Percentiles rank a stretch among this genome's conserved stretches.
phyloP scores from a whole-genome alignment of 2,888 invertebrate genomes.

The Philonicus albiceps region DNA sequence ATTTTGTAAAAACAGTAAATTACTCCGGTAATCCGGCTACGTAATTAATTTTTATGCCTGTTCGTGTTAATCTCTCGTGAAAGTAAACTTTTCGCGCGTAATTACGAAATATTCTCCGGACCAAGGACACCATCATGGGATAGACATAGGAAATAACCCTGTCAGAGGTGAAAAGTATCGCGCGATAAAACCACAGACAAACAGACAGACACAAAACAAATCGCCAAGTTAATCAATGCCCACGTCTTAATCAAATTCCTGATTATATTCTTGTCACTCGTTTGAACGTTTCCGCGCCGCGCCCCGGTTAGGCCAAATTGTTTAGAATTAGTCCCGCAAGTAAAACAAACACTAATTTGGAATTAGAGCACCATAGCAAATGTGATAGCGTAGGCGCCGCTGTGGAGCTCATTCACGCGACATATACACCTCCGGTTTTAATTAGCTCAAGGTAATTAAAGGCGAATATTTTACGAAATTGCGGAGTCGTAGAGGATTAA shows the following conservation, averaged over 20 bases:
- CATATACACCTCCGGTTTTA: not conserved
- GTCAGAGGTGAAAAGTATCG: not conserved
- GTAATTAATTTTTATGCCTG: not conserved
- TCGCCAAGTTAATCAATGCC: not conserved
- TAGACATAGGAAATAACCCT: not conserved
- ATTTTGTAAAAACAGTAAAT: not conserved
- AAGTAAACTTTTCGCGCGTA: not conserved
- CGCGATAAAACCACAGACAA: not conserved
- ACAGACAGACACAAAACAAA: not conserved
- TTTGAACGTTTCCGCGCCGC: not conserved
- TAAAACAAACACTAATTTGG: not conserved
- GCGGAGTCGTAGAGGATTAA: not conserved
- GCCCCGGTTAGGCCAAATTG: not conserved
- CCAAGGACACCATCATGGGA: not conserved
- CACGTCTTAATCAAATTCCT: not conserved
- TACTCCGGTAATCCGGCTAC: not conserved
- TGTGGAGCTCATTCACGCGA: not conserved
- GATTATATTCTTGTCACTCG: not conserved
- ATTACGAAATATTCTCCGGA: not conserved
- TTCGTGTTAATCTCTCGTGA: not conserved
- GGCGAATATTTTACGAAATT: not conserved
- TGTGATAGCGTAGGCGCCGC: not conserved
- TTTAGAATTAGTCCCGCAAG: not conserved
- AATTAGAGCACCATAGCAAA: not conserved
- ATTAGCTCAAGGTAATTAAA: slow-evolving; percentile 2